Percentiles rank a stretch among this genome's conserved stretches.
Evolutionary conservation across 2,888 invertebrate genomes (phyloP).

Genomic region (Amblyteles armatorius): DNA sequence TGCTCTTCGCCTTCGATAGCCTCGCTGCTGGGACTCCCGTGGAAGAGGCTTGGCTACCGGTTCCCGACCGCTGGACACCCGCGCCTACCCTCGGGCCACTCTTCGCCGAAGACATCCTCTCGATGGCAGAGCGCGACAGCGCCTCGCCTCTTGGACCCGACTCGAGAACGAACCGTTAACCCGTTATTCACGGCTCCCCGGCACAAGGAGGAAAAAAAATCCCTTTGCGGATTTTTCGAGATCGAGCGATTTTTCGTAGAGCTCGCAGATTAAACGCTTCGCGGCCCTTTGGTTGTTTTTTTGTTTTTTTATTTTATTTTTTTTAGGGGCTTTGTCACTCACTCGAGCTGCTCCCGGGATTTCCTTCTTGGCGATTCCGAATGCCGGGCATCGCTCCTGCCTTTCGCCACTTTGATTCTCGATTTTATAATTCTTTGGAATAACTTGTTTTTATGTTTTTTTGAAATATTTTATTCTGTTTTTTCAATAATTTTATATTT

Average conservation of each 20-base stretch:
- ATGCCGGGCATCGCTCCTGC: slow-evolving; percentile 51
- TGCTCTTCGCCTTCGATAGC: slow-evolving; percentile 81
- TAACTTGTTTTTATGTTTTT: background rate
- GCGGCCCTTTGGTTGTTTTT: background rate
- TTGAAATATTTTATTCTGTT: background rate
- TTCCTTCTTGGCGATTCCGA: slow-evolving; percentile 54
- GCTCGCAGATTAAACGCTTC: background rate
- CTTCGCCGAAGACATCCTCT: slow-evolving; percentile 70
- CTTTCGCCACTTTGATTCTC: slow-evolving; percentile 32
- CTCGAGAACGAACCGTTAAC: background rate
- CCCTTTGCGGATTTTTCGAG: background rate
- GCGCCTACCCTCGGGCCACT: slow-evolving; percentile 63
- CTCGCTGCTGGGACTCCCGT: slow-evolving; percentile 61
- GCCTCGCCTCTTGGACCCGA: slow-evolving; percentile 50
- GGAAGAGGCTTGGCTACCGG: slow-evolving; percentile 61
- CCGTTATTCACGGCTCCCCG: background rate
- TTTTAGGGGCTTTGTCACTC: slow-evolving; percentile 54
- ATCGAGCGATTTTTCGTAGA: background rate
- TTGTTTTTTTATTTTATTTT: slow-evolving; percentile 30
- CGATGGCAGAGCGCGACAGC: background rate
- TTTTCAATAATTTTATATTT: too few species aligned
- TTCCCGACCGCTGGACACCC: slow-evolving; percentile 50
- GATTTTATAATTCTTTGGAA: background rate
- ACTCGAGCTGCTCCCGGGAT: slow-evolving; percentile 59
- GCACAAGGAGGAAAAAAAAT: background rate